Base-by-base conservation (phyloP, 2,888 invertebrate genomes). In the Cacoxenus indagator region DNA sequence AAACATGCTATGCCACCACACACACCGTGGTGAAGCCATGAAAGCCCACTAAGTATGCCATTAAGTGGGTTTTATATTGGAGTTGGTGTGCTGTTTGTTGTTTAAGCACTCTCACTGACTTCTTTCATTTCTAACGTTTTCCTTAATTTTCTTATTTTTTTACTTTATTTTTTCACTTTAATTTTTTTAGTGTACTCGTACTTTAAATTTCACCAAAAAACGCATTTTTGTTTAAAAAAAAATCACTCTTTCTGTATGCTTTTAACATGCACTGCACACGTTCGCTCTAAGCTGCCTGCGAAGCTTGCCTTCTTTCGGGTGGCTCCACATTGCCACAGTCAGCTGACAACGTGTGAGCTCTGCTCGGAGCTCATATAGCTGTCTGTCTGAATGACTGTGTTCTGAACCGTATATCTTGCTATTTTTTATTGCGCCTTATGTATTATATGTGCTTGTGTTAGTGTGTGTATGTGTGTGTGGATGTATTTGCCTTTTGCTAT, bases 381-480 rank as follows among this genome's bases (percentile, higher is more conserved):
- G 57, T n/a, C 59, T 22, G 62, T 57, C 64, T 62, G 55, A 14
- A 19, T 24, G 62, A 22, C 64, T 46, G 31, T 46, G n/a, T 83
- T 80, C 75, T 70, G 73, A 73, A 78, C 17, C 59, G 54, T 80
- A 80, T 80, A 80, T 80, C 80, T 80, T 80, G 71, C 83, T 75
- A 80, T 80, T 83, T 80, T 80, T 80, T 80, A 80, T 83, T 78
- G 78, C 80, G 74, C 70, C 74, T 75, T 9, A 9, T 31, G 14
- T 55, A 26, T 26, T 27, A 26, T 19, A 55, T 26, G 4, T 22
- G 27, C n/a, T n/a, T n/a, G n/a, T n/a, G n/a, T n/a, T n/a, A n/a
- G n/a, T n/a, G n/a, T n/a, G n/a, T n/a, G n/a, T 9, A 26, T 55
- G 11, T 59, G 37, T 59, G 19, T 59, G 59, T 59, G 9, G n/a